Evolutionary conservation across 2,888 invertebrate genomes (phyloP).

Genomic region (Drosophila histrio): DNA sequence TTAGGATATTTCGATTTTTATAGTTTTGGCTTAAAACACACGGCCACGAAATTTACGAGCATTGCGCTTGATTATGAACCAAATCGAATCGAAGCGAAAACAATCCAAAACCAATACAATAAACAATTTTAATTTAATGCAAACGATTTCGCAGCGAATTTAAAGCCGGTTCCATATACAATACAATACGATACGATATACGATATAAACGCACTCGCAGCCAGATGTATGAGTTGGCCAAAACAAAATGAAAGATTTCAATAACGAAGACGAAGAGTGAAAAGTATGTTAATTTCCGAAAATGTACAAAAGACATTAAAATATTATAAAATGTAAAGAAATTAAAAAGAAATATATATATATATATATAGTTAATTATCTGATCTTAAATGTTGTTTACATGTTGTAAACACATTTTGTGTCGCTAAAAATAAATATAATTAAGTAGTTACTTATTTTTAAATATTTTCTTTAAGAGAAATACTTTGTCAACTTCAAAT

Average conservation of each 20-base stretch:
- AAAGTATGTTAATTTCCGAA: not conserved
- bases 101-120: slow-evolving; percentile 44
- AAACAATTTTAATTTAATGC: slow-evolving; percentile 68
- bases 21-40: slow-evolving; percentile 55
- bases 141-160: slow-evolving; percentile 33
- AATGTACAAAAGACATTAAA: not conserved
- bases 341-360: too few species aligned
- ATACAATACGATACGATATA: not conserved
- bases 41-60: slow-evolving; percentile 57
- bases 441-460: too few species aligned
- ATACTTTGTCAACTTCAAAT: too few species aligned
- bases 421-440: too few species aligned
- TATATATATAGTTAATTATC: too few species aligned
- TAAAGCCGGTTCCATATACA: slow-evolving; percentile 44
- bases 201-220: not conserved
- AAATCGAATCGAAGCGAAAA: slow-evolving; percentile 25
- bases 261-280: not conserved
- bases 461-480: too few species aligned
- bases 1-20: slow-evolving; percentile 67
- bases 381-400: too few species aligned
- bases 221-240: not conserved
- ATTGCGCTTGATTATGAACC: slow-evolving; percentile 47
- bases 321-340: not conserved
- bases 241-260: slow-evolving; percentile 20
- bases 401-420: too few species aligned